Evolutionary conservation across 2,797 vertebrate species (phyloP).

Genomic region (Parotocinclus haroldoi): DNA sequence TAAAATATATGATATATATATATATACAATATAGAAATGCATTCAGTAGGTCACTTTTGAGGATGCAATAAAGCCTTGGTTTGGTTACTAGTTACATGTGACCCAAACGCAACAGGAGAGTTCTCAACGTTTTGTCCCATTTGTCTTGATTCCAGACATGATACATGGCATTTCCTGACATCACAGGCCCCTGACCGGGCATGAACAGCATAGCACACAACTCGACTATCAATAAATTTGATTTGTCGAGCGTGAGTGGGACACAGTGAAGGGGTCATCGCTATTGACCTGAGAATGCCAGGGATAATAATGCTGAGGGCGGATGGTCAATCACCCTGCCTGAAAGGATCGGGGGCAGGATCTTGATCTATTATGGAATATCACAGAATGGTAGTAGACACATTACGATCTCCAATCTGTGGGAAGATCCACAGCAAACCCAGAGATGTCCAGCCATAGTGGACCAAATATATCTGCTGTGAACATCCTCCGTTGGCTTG

Average conservation of each 20-base stretch:
- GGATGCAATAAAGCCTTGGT: too few relatives aligned
- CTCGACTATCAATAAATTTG: conserved; percentile 37
- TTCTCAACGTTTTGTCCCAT: neutral
- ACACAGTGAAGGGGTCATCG: conserved; percentile 45
- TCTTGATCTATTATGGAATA: neutral
- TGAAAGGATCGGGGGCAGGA: neutral
- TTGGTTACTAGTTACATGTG: too few relatives aligned
- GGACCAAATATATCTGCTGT: neutral
- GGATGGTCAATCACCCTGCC: neutral
- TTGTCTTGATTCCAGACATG: neutral
- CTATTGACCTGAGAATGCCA: conserved; percentile 37
- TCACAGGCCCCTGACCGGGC: neutral
- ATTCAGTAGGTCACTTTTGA: too few relatives aligned
- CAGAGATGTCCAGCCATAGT: neutral
- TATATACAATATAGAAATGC: too few relatives aligned
- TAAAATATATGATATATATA: too few relatives aligned
- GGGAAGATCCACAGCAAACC: neutral
- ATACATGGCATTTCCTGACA: conserved; percentile 2
- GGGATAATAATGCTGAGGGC: conserved; percentile 42
- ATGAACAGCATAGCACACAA: conserved; percentile 28
- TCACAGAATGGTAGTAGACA: neutral
- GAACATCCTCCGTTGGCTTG: conserved; percentile 27
- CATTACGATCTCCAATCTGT: neutral
- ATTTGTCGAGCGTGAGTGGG: conserved; percentile 50
- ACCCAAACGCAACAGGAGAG: neutral